phyloP scores from a whole-genome alignment of 2,113 vertebrate genomes.

The Tiliqua scincoides region DNA sequence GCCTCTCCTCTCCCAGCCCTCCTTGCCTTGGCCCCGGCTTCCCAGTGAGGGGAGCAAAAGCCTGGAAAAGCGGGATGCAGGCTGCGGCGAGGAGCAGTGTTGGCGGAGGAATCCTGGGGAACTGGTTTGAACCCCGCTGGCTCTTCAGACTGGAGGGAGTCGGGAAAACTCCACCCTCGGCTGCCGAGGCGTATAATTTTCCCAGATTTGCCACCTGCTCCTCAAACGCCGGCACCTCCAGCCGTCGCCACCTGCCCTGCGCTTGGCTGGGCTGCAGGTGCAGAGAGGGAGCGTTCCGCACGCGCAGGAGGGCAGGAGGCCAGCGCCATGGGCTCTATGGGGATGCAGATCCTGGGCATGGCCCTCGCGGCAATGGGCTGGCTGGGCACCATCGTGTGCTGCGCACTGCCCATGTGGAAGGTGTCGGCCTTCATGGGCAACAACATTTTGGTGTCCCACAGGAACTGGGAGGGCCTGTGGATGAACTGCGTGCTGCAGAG shows the following conservation, averaged over 20 bases:
- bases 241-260: neutral
- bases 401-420: conserved; percentile 89
- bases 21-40: too few species aligned
- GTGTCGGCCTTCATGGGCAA: conserved; percentile 88
- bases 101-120: conserved; percentile 74
- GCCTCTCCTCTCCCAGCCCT: too few species aligned
- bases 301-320: neutral
- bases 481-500: conserved; percentile 93
- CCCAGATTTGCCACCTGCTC: conserved; percentile 35
- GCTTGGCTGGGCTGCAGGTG: neutral
- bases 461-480: conserved; percentile 94
- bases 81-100: conserved; percentile 49
- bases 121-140: conserved; percentile 75
- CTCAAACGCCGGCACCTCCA: neutral
- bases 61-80: conserved; percentile 19
- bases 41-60: neutral
- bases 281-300: neutral
- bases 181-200: conserved; percentile 68
- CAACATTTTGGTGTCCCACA: conserved; percentile 89
- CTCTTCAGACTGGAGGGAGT: conserved; percentile 50
- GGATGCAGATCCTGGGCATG: conserved; percentile 88
- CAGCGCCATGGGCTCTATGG: conserved; percentile 83
- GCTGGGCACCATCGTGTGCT: conserved; percentile 82
- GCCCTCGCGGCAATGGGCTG: conserved; percentile 87
- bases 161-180: conserved; percentile 63